Conservation (phyloP, 2,888 invertebrate species). For the Macrophya alboannulata region DNA sequence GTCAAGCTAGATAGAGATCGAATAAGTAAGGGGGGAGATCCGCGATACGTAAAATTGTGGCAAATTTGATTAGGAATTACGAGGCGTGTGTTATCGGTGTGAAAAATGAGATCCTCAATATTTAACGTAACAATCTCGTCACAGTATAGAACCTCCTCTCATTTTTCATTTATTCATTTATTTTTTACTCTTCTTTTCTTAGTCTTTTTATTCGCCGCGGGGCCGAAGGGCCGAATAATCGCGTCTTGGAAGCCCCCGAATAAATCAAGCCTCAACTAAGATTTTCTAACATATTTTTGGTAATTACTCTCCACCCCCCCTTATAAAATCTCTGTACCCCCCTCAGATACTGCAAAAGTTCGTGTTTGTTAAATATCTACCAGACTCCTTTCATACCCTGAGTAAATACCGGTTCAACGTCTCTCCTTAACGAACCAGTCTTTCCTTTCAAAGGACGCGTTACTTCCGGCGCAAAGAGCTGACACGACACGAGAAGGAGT, state of each 20-base stretch:
- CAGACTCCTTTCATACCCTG: conserved; percentile 5
- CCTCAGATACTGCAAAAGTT: not conserved
- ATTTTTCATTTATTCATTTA: too few species aligned
- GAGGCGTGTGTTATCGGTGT: not conserved
- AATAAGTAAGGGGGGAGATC: conserved; percentile 2
- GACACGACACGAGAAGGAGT: not conserved
- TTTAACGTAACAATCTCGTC: conserved; percentile 27
- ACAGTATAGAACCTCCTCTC: not conserved
- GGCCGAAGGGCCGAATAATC: not conserved
- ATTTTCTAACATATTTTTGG: not conserved
- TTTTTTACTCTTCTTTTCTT: not conserved
- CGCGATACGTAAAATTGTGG: conserved; percentile 11
- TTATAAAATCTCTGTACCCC: too few species aligned
- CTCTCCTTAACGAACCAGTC: conserved; percentile 19
- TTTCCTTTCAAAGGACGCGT: conserved; percentile 24
- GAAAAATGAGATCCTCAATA: conserved; percentile 33
- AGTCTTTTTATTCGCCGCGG: not conserved
- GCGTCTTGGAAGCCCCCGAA: not conserved
- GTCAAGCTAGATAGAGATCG: not conserved
- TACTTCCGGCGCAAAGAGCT: conserved; percentile 21
- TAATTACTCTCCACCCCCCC: not conserved
- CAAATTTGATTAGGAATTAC: conserved; percentile 30
- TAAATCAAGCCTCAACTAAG: not conserved
- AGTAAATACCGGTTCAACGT: conserved; percentile 35
- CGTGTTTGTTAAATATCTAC: conserved; percentile 19